phyloP scores from a whole-genome alignment of 1,140 invertebrate genomes.

The Drosophila burlai region DNA sequence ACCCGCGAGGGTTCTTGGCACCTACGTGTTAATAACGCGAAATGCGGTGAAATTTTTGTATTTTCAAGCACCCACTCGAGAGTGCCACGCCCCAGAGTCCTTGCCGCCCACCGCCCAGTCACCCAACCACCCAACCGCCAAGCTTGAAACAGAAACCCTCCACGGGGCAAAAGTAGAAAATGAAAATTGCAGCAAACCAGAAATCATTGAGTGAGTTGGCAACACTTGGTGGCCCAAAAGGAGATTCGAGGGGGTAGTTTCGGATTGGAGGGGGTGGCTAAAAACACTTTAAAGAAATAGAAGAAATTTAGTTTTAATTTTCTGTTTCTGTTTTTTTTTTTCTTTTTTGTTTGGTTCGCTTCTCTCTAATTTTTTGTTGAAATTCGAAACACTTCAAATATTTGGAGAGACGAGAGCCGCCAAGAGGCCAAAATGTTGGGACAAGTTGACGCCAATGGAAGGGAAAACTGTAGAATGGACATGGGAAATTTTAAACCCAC shows the following conservation, averaged over 20 bases:
- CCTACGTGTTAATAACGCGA: conserved; percentile 83
- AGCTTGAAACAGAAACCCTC: conserved; percentile 61
- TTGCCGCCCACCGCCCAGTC: conserved; percentile 21
- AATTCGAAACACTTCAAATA: conserved; percentile 82
- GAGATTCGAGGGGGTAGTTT: conserved; percentile 26
- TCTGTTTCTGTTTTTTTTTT: conserved; percentile 6
- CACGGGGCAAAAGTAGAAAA: conserved; percentile 38
- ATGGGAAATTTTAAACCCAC: conserved; percentile 80
- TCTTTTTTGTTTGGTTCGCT: too few relatives aligned
- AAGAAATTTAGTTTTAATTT: conserved; percentile 23
- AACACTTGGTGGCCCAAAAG: conserved; percentile 62
- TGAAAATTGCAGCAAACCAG: conserved; percentile 46
- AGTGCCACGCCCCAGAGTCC: conserved; percentile 68
- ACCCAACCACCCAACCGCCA: not conserved
- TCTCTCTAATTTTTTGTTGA: conserved; percentile 29
- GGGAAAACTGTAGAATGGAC: conserved; percentile 30
- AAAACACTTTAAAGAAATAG: conserved; percentile 52
- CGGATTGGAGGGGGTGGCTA: not conserved
- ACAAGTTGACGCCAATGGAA: conserved; percentile 70
- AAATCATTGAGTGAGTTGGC: conserved; percentile 79
- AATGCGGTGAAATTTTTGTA: conserved; percentile 79
- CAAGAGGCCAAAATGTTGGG: conserved; percentile 54
- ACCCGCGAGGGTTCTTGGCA: conserved; percentile 42
- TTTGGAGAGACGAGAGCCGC: conserved; percentile 62
- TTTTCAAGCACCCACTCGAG: conserved; percentile 75